A percentile compares a stretch with the other conserved stretches of the same genome.
phyloP scores from a whole-genome alignment of 2,797 vertebrate genomes.

The Varecia variegata region DNA sequence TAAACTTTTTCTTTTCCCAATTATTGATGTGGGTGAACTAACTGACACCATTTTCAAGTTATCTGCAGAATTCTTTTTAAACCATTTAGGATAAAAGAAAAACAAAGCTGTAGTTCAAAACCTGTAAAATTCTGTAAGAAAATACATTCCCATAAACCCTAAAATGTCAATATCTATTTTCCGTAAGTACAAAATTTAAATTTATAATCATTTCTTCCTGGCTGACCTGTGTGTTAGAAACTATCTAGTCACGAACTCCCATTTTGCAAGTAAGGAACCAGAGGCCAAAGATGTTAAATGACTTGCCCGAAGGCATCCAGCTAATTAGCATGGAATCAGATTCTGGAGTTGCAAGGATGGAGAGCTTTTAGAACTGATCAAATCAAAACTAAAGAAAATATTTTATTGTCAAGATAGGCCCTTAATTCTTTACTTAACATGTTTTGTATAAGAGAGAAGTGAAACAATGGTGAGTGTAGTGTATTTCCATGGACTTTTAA shows the following conservation, averaged over 20 bases:
- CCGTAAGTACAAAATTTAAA: not conserved
- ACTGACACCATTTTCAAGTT: not conserved
- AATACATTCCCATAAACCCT: not conserved
- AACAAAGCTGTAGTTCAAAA: not conserved
- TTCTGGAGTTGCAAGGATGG: not conserved
- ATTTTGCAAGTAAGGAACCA: not conserved
- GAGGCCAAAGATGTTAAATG: not conserved
- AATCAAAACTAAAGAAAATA: conserved; percentile 4
- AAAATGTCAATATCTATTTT: not conserved
- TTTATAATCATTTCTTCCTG: not conserved
- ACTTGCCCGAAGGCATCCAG: not conserved
- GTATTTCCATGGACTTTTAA: not conserved
- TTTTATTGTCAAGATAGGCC: not conserved
- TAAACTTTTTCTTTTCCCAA: not conserved
- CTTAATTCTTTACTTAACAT: not conserved
- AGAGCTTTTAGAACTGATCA: not conserved
- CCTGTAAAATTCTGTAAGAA: not conserved
- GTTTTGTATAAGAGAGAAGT: not conserved
- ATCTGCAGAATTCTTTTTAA: not conserved
- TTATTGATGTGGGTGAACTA: not conserved
- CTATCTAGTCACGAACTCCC: not conserved
- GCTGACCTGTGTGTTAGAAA: not conserved
- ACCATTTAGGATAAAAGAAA: not conserved
- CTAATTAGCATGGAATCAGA: not conserved
- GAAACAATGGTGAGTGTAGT: not conserved